Conservation (phyloP, 2,113 vertebrate genomes). For the Myrmecophaga tridactyla region DNA sequence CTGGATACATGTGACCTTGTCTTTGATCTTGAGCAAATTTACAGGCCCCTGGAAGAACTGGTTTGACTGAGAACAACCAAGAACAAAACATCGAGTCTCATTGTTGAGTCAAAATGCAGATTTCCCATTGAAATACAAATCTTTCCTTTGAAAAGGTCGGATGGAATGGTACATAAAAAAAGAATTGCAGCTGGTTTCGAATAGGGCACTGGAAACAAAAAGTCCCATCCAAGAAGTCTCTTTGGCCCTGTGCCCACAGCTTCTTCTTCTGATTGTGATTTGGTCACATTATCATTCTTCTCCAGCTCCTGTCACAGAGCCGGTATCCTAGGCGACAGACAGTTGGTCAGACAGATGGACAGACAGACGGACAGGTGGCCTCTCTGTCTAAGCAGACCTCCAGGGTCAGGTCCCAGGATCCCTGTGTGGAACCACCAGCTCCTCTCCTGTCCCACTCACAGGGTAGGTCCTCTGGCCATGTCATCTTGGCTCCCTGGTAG, state of each 20-base stretch:
- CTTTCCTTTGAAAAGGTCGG: conserved; percentile 58
- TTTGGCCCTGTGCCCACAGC: conserved; percentile 64
- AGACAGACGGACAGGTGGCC: not conserved
- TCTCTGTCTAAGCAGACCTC: not conserved
- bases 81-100: conserved; percentile 50
- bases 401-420: not conserved
- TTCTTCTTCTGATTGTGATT: not conserved
- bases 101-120: conserved; percentile 62
- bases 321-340: not conserved
- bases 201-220: conserved; percentile 58
- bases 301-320: not conserved
- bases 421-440: not conserved
- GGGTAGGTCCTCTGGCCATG: not conserved
- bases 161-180: conserved; percentile 63
- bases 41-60: not conserved
- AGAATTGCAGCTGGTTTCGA: conserved; percentile 64
- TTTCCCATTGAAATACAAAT: conserved; percentile 63
- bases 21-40: conserved; percentile 28
- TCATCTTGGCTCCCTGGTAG: not conserved
- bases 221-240: conserved; percentile 55
- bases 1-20: not conserved
- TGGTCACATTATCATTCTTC: not conserved
- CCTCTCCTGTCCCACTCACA: too few species aligned
- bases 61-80: conserved; percentile 56
- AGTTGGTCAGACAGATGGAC: not conserved